A percentile compares a stretch with the other conserved stretches of the same genome.
These are phyloP conservation scores for Minunthozetes semirufus DNA, from an alignment of 2,888 invertebrate genomes.

Conservation along the genomic window DNA sequence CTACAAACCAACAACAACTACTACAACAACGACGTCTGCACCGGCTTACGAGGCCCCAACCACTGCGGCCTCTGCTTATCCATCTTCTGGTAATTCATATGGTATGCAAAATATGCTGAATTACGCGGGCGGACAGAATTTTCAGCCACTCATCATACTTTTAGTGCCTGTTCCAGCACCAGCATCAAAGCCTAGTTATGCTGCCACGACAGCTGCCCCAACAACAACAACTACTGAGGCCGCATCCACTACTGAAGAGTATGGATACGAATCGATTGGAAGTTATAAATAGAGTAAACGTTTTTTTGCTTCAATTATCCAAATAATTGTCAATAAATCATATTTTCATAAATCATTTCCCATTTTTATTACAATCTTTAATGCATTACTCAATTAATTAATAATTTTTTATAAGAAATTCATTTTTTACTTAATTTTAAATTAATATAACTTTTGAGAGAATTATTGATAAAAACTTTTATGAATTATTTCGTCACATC, in stretches of 20 bases:
- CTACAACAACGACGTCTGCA: not conserved
- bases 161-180: not conserved
- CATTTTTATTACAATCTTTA: too few species aligned
- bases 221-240: not conserved
- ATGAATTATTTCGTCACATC: too few species aligned
- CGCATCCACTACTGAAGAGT: not conserved
- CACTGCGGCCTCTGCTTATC: not conserved
- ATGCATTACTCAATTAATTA: too few species aligned
- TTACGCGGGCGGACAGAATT: not conserved
- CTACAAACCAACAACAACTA: not conserved
- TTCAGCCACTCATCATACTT: not conserved
- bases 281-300: not conserved
- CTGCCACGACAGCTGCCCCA: not conserved
- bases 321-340: too few species aligned
- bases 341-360: too few species aligned
- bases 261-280: not conserved
- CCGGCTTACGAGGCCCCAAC: not conserved
- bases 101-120: not conserved
- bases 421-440: too few species aligned
- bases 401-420: too few species aligned
- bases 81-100: not conserved
- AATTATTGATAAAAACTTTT: too few species aligned
- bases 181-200: not conserved
- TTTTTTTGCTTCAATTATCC: not conserved
- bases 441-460: too few species aligned